Evolutionary conservation across 2,113 vertebrate genomes (phyloP).

Genomic region (Trachemys scripta): DNA sequence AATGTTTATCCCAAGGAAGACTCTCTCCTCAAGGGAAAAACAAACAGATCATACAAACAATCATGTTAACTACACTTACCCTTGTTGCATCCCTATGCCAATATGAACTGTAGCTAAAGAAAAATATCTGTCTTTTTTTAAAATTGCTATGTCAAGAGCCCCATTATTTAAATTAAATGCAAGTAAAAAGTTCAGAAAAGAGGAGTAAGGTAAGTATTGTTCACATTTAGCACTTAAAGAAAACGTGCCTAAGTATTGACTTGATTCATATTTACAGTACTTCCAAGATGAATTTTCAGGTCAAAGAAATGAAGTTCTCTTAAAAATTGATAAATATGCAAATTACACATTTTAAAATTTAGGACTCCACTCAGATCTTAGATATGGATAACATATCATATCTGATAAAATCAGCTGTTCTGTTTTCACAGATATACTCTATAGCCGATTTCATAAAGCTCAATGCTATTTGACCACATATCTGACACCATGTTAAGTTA

Average conservation of each 20-base stretch:
- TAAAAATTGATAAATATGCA: neutral
- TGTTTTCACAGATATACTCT: neutral
- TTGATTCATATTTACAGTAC: neutral
- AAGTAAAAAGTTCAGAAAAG: constrained; percentile 12
- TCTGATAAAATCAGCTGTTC: neutral
- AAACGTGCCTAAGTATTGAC: neutral
- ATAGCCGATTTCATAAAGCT: fast-evolving
- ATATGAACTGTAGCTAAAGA: neutral
- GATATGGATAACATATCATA: neutral
- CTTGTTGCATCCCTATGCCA: constrained; percentile 10
- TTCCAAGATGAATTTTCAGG: neutral
- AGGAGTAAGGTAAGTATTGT: neutral
- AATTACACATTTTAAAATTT: neutral
- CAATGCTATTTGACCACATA: neutral
- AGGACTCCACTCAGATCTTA: fast-evolving
- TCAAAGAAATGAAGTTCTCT: neutral
- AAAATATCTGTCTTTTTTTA: neutral
- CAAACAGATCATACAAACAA: constrained; percentile 71
- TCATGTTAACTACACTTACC: constrained; percentile 17
- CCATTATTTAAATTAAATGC: neutral
- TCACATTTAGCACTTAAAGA: neutral
- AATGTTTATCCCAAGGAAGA: constrained; percentile 76
- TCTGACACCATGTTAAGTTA: neutral
- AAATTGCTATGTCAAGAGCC: neutral
- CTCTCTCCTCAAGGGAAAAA: constrained; percentile 70